phyloP scores from a whole-genome alignment of 2,888 invertebrate genomes.

The Drosophila fulvimacula region DNA sequence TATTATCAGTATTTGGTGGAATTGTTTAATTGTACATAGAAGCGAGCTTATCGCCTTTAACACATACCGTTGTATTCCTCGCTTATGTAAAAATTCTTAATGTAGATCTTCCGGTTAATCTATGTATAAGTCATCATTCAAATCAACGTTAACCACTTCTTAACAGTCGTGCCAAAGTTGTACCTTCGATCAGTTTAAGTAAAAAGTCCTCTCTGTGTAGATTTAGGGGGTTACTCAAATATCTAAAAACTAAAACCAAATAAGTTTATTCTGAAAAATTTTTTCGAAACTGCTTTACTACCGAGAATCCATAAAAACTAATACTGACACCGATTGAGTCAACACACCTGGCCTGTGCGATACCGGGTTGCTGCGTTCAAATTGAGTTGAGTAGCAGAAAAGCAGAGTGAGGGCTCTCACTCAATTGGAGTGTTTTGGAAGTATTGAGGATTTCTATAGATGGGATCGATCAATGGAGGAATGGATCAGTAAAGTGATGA shows the following conservation, averaged over 20 bases:
- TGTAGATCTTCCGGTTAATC: background rate
- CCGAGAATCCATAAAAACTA: slow-evolving; percentile 17
- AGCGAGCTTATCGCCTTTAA: background rate
- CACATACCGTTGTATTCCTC: slow-evolving; percentile 14
- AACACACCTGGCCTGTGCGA: background rate
- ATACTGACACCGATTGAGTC: background rate
- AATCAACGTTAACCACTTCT: slow-evolving; percentile 14
- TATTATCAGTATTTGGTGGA: background rate
- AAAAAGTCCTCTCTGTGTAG: slow-evolving; percentile 23
- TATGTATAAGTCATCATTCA: slow-evolving; percentile 10
- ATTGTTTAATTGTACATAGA: background rate
- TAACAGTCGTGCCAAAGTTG: slow-evolving; percentile 16
- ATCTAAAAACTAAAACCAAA: slow-evolving; percentile 29
- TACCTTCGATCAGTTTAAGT: slow-evolving; percentile 13
- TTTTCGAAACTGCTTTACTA: slow-evolving; percentile 14
- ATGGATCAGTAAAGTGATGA: background rate
- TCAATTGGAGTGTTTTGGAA: background rate
- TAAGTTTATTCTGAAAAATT: slow-evolving; percentile 22
- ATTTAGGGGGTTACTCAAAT: slow-evolving; percentile 23
- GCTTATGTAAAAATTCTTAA: background rate
- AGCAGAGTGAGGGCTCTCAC: background rate
- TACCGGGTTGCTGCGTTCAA: background rate
- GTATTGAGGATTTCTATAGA: background rate
- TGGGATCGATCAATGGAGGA: background rate
- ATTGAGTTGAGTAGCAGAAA: too few relatives aligned